Percentiles rank a stretch among this genome's conserved stretches.
Conservation (phyloP, 2,888 invertebrate genomes). For the Himalopsyche tibetana region DNA sequence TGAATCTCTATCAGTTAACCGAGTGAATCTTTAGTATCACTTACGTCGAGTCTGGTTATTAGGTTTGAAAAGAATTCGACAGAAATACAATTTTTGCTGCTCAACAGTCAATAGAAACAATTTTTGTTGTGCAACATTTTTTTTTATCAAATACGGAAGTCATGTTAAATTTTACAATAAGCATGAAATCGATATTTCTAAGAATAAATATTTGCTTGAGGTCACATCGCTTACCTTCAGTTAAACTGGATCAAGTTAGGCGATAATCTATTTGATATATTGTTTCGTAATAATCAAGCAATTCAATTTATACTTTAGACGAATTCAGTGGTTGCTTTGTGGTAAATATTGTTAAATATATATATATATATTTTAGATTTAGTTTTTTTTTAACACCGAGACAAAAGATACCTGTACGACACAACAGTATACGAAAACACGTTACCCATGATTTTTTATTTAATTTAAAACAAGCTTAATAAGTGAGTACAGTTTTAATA, state of each 20-base stretch:
- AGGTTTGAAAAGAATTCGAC: background rate
- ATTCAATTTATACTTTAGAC: too few relatives aligned
- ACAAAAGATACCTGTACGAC: too few relatives aligned
- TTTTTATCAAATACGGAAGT: conserved; percentile 29
- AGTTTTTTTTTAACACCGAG: too few relatives aligned
- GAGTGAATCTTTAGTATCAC: background rate
- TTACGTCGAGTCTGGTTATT: background rate
- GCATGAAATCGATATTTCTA: conserved; percentile 4
- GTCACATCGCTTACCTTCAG: background rate
- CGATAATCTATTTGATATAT: background rate
- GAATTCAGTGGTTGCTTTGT: too few relatives aligned
- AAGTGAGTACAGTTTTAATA: too few relatives aligned
- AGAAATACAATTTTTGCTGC: conserved; percentile 10
- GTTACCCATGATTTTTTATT: too few relatives aligned
- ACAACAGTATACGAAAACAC: too few relatives aligned
- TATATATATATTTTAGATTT: too few relatives aligned
- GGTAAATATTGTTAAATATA: too few relatives aligned
- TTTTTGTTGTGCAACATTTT: background rate
- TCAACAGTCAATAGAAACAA: background rate
- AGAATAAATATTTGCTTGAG: conserved; percentile 16
- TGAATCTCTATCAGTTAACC: background rate
- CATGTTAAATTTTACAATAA: background rate
- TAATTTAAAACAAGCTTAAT: too few relatives aligned
- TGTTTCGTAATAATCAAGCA: too few relatives aligned
- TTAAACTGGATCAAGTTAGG: background rate